phyloP scores from a whole-genome alignment of 2,888 invertebrate genomes.

The Halictus ligatus region DNA sequence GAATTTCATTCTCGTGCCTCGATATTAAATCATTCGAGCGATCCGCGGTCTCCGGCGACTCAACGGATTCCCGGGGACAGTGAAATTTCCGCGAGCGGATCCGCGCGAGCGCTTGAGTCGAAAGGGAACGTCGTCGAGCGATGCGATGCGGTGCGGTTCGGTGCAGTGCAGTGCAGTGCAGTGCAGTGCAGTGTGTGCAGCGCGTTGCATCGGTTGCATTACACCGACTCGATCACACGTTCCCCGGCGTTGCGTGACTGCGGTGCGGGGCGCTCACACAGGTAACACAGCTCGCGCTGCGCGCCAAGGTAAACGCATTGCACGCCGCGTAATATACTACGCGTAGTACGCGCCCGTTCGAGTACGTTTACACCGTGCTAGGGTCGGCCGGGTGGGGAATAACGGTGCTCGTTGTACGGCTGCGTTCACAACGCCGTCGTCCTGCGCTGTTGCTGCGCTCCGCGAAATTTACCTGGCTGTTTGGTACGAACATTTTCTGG shows the following conservation, averaged over 20 bases:
- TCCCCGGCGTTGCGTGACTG: slow-evolving; percentile 53
- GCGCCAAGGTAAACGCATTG: slow-evolving; percentile 60
- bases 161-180: background rate
- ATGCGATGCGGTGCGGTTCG: no score
- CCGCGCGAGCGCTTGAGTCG: background rate
- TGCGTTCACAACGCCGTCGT: slow-evolving; percentile 46
- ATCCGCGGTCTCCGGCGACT: background rate
- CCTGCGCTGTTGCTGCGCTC: background rate
- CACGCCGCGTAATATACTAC: slow-evolving; percentile 40
- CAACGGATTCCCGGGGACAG: background rate
- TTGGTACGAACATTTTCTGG: rapidly evolving
- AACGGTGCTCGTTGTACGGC: slow-evolving; percentile 71
- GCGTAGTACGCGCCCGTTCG: slow-evolving; percentile 50
- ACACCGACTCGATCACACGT: slow-evolving; percentile 51
- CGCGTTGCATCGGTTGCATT: slow-evolving; percentile 19
- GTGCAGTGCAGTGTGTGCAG: background rate
- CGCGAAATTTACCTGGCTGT: background rate
- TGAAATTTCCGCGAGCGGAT: background rate
- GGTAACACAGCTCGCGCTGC: slow-evolving; percentile 36
- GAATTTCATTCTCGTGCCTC: slow-evolving; percentile 13
- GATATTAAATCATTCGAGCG: slow-evolving; percentile 15
- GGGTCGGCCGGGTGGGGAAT: slow-evolving; percentile 47
- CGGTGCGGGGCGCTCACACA: slow-evolving; percentile 30
- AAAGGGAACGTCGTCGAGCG: background rate
- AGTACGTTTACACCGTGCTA: slow-evolving; percentile 49